Evolutionary conservation across 2,113 vertebrate species (phyloP).

Genomic region (Callipepla californica): DNA sequence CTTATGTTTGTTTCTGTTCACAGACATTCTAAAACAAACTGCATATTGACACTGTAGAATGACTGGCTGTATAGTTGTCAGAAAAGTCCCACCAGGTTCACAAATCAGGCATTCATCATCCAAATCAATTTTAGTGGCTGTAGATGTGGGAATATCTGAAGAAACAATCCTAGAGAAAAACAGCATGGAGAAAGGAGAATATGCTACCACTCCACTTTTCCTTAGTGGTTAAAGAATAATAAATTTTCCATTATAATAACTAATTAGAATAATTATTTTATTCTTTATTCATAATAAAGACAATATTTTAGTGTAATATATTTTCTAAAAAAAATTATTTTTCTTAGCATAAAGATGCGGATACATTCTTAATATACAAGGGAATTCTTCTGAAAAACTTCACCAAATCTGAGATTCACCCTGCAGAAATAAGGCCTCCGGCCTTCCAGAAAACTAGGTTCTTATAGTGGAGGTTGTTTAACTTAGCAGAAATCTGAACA

Average conservation of each 20-base stretch:
- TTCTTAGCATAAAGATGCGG: not conserved
- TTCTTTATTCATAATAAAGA: not conserved
- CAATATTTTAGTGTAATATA: not conserved
- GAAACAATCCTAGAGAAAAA: not conserved
- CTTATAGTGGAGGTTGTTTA: slow-evolving; percentile 20
- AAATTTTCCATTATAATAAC: not conserved
- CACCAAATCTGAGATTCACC: not conserved
- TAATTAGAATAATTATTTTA: not conserved
- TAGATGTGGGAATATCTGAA: not conserved
- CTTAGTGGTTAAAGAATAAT: not conserved
- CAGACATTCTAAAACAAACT: not conserved
- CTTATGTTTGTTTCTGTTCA: not conserved
- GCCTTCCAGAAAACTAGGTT: not conserved
- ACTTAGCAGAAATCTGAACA: slow-evolving; percentile 37
- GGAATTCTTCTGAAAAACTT: not conserved
- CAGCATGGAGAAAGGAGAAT: not conserved
- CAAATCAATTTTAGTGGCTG: not conserved
- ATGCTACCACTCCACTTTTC: not conserved
- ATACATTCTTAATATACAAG: not conserved
- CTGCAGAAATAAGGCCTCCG: not conserved
- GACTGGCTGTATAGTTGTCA: not conserved
- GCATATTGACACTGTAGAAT: not conserved
- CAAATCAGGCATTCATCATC: not conserved
- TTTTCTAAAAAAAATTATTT: not conserved
- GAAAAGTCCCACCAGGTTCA: not conserved